Percentiles rank a stretch among this genome's conserved stretches.
phyloP scores from a whole-genome alignment of 2,113 vertebrate species.

The Siphamia tubifer region DNA sequence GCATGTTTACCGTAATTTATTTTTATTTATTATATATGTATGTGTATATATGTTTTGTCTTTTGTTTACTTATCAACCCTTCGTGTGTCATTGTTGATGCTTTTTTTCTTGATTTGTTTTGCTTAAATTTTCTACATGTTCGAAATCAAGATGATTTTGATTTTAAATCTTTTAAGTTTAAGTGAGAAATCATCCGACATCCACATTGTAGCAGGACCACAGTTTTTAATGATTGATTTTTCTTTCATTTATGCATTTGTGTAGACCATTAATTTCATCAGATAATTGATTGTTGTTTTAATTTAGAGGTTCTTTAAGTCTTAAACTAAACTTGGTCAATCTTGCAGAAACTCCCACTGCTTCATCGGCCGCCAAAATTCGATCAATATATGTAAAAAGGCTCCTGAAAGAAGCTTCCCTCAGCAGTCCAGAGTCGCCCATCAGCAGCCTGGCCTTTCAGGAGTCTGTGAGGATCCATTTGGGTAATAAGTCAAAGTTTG shows the following conservation, averaged over 20 bases:
- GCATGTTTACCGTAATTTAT: too few relatives aligned
- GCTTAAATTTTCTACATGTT: too few relatives aligned
- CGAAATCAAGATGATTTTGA: too few relatives aligned
- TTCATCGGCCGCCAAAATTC: slow-evolving; percentile 1
- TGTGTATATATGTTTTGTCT: too few relatives aligned
- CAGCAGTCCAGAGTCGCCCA: slow-evolving; percentile 36
- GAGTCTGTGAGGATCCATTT: not conserved
- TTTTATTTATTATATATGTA: too few relatives aligned
- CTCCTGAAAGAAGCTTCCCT: slow-evolving; percentile 31
- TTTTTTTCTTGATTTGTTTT: too few relatives aligned
- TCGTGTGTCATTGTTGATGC: too few relatives aligned
- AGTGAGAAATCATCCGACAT: not conserved
- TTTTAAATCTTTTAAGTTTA: too few relatives aligned
- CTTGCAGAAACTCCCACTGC: not conserved
- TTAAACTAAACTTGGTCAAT: slow-evolving; percentile 24
- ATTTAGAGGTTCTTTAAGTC: slow-evolving; percentile 25
- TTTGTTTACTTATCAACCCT: too few relatives aligned
- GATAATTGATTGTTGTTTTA: slow-evolving; percentile 17
- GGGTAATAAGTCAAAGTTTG: slow-evolving; percentile 47
- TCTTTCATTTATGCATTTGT: slow-evolving; percentile 8
- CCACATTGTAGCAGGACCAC: not conserved
- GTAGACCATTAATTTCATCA: not conserved
- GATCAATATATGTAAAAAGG: slow-evolving; percentile 59
- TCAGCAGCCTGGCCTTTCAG: not conserved
- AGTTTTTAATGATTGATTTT: not conserved